These are phyloP conservation scores for Nibea albiflora DNA, from an alignment of 2,113 vertebrate species.

Conservation along the genomic window DNA sequence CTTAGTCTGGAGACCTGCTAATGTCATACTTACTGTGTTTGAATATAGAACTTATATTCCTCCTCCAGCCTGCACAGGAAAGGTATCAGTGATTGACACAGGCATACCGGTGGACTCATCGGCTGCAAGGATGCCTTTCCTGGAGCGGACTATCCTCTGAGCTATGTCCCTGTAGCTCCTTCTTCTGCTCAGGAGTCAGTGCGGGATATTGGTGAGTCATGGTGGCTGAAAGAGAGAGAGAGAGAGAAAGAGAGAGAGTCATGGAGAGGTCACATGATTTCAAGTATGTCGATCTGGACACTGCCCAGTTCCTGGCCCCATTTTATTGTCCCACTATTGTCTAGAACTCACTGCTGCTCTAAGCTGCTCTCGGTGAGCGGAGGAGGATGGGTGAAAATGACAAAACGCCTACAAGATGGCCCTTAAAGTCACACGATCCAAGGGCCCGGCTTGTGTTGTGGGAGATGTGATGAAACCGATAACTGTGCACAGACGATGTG, in stretches of 20 bases:
- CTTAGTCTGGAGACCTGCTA: too few species aligned
- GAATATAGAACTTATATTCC: too few species aligned
- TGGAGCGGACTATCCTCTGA: slow-evolving; percentile 90
- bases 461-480: slow-evolving; percentile 15
- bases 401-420: neutral
- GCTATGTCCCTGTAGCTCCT: slow-evolving; percentile 95
- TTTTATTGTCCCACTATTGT: slow-evolving; percentile 26
- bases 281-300: neutral
- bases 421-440: neutral
- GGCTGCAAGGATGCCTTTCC: slow-evolving; percentile 96
- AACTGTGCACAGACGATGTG: neutral
- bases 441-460: neutral
- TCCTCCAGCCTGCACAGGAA: too few species aligned
- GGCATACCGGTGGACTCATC: slow-evolving; percentile 96
- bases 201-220: slow-evolving; percentile 96
- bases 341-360: neutral
- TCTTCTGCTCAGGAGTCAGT: slow-evolving; percentile 95
- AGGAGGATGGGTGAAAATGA: neutral
- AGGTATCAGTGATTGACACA: neutral
- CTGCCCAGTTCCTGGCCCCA: slow-evolving; percentile 26
- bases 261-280: slow-evolving; percentile 21
- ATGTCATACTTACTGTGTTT: too few species aligned
- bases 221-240: slow-evolving; percentile 73
- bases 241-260: slow-evolving; percentile 19
- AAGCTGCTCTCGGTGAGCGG: neutral